Conservation (phyloP, 2,113 vertebrate genomes). For the Otus sunia region DNA sequence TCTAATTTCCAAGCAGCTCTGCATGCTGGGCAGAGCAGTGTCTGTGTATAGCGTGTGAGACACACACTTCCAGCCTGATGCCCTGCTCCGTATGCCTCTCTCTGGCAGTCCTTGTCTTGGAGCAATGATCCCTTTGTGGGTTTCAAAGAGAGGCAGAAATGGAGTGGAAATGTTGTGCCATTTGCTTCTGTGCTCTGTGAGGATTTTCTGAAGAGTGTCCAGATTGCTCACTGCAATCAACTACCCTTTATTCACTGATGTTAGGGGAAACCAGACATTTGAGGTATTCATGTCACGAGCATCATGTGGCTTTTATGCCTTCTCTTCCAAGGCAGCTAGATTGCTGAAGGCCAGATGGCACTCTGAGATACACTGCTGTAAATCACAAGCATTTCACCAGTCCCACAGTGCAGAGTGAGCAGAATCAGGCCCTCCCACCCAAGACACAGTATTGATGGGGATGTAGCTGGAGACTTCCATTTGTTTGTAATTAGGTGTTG, state of each 20-base stretch:
- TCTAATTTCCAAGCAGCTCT: not conserved
- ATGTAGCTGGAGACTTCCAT: not conserved
- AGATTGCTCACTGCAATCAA: not conserved
- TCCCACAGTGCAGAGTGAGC: not conserved
- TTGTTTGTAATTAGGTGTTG: slow-evolving; percentile 58
- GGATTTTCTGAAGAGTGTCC: not conserved
- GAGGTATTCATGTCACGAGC: not conserved
- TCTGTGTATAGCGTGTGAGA: not conserved
- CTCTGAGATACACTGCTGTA: not conserved
- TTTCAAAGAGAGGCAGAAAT: not conserved
- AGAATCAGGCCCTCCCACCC: not conserved
- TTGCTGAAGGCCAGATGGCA: slow-evolving; percentile 19
- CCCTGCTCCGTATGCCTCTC: not conserved
- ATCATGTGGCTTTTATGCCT: not conserved
- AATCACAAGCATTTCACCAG: slow-evolving; percentile 3
- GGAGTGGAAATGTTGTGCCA: not conserved
- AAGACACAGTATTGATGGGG: not conserved
- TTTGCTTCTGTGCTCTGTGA: not conserved
- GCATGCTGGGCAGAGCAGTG: not conserved
- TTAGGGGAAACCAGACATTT: not conserved
- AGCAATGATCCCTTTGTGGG: not conserved
- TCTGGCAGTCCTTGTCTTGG: not conserved
- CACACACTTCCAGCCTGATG: fast-evolving
- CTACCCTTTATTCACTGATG: not conserved
- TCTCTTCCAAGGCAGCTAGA: not conserved